Percentiles rank a stretch among this genome's conserved stretches.
Conservation (phyloP, 2,888 invertebrate genomes). For the Melangyna quadrimaculata region DNA sequence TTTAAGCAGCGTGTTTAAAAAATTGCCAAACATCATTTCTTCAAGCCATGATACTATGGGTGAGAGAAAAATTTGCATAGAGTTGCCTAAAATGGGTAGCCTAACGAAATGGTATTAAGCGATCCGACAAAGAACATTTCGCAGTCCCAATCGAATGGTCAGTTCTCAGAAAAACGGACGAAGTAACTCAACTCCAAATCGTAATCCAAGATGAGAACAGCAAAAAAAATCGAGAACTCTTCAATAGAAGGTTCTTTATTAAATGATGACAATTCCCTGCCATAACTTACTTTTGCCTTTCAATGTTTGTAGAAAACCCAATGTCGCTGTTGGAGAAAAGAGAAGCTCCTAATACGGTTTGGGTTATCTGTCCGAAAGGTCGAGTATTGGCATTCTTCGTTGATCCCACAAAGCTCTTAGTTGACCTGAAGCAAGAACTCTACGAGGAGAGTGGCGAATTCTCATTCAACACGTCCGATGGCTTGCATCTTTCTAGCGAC, state of each 20-base stretch:
- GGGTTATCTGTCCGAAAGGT: constrained; percentile 79
- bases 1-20: not conserved
- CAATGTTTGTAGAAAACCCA: constrained; percentile 45
- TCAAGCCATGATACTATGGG: constrained; percentile 81
- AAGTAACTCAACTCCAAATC: constrained; percentile 38
- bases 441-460: constrained; percentile 78
- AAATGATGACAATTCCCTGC: not conserved
- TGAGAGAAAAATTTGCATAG: constrained; percentile 80
- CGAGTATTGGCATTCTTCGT: constrained; percentile 77
- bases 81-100: constrained; percentile 80
- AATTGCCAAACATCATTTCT: not conserved
- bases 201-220: constrained; percentile 19
- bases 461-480: constrained; percentile 78
- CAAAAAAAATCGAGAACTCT: constrained; percentile 43
- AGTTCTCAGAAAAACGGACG: constrained; percentile 23
- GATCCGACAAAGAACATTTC: constrained; percentile 55
- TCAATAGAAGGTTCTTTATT: constrained; percentile 28
- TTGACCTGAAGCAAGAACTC: constrained; percentile 78
- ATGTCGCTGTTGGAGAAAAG: constrained; percentile 63
- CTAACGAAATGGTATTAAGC: constrained; percentile 75
- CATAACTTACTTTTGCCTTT: not conserved
- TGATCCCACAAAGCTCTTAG: constrained; percentile 75
- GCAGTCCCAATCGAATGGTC: constrained; percentile 8
- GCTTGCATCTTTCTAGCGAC: no score
- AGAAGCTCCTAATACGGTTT: constrained; percentile 77